Conservation (phyloP, 1,140 invertebrate genomes). For the Drosophila aff. region DNA sequence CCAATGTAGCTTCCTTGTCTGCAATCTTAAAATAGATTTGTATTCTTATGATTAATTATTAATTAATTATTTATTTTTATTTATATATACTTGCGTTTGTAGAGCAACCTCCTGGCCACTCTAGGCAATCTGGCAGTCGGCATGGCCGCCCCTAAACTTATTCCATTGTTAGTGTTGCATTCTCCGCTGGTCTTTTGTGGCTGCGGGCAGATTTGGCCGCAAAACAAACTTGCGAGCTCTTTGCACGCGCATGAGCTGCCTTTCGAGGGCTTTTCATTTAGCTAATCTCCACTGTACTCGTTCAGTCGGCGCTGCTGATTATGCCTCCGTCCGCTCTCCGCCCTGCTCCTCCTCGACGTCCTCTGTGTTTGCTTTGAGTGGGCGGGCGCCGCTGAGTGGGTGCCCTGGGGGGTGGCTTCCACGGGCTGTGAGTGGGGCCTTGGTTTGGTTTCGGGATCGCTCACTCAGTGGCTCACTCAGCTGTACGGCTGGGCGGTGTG, state of each 20-base stretch:
- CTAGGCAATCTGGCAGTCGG: background rate
- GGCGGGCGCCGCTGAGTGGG: constrained; percentile 3
- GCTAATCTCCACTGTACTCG: constrained; percentile 56
- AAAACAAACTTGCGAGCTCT: constrained; percentile 45
- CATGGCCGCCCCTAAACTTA: constrained; percentile 9
- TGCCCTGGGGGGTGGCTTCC: constrained; percentile 3
- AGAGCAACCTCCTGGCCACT: background rate
- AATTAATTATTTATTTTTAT: background rate
- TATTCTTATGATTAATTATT: background rate
- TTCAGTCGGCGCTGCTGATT: constrained; percentile 64
- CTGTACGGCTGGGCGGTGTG: constrained; percentile 33
- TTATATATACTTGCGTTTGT: background rate
- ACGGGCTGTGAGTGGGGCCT: background rate
- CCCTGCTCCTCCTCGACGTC: background rate
- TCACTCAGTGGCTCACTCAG: constrained; percentile 49
- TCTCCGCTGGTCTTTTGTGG: constrained; percentile 42
- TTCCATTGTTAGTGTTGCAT: constrained; percentile 36
- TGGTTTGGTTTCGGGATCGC: constrained; percentile 47
- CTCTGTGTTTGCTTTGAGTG: constrained; percentile 35
- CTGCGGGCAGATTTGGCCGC: constrained; percentile 35
- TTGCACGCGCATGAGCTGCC: constrained; percentile 31
- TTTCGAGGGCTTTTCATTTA: constrained; percentile 57
- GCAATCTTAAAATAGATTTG: too few relatives aligned
- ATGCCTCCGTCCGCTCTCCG: constrained; percentile 30
- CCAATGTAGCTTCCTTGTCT: too few relatives aligned